Conservation (phyloP, 2,797 vertebrate species). For the Smutsia gigantea region DNA sequence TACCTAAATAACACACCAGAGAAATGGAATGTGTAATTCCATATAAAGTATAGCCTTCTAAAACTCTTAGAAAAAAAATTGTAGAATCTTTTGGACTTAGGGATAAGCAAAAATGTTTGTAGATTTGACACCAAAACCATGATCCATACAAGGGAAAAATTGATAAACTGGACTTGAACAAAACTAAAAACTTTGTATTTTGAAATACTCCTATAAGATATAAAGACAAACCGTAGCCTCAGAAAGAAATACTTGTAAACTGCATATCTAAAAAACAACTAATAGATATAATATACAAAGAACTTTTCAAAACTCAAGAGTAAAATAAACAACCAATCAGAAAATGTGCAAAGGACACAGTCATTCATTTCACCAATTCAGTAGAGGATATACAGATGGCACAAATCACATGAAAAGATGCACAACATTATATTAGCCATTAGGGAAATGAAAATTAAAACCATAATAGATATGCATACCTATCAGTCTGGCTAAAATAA, state of each 20-base stretch:
- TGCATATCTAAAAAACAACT: neutral
- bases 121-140: neutral
- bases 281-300: neutral
- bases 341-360: neutral
- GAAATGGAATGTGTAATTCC: neutral
- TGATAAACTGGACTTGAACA: neutral
- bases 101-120: neutral
- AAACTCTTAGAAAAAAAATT: neutral
- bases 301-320: neutral
- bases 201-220: neutral
- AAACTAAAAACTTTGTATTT: neutral
- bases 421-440: neutral
- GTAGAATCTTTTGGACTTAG: neutral
- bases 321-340: neutral
- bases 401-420: neutral
- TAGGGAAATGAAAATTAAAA: neutral
- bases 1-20: neutral
- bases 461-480: neutral
- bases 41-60: neutral
- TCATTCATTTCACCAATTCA: neutral
- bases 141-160: neutral
- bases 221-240: neutral
- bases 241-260: neutral
- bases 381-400: neutral
- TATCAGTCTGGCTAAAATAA: neutral